phyloP scores from a whole-genome alignment of 64 coral and sea anemone species.

The Montipora capricornis region DNA sequence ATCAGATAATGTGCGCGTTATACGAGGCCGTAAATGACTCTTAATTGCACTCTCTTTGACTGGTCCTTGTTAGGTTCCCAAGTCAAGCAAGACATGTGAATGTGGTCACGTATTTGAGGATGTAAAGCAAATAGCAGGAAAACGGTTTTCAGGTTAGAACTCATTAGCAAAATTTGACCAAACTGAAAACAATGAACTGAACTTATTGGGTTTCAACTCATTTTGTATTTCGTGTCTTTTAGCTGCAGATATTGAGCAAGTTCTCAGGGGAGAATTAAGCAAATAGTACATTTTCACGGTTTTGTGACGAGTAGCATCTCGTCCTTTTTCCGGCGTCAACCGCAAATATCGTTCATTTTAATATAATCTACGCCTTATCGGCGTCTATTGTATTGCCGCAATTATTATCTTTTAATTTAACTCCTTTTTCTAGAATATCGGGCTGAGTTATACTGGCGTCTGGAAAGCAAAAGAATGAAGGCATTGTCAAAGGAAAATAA shows the following conservation, averaged over 20 bases:
- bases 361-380: too few relatives aligned
- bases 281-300: too few relatives aligned
- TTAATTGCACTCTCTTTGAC: background rate
- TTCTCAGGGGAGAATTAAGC: too few relatives aligned
- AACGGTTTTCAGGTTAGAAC: constrained; percentile 42
- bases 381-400: background rate
- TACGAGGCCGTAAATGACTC: too few relatives aligned
- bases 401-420: background rate
- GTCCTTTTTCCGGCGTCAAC: too few relatives aligned
- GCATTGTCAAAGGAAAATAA: constrained; percentile 37
- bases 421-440: constrained; percentile 20
- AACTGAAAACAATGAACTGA: too few relatives aligned
- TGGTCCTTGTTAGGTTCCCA: background rate
- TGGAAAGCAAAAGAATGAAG: constrained; percentile 46
- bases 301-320: too few relatives aligned
- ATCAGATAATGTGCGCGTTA: too few relatives aligned
- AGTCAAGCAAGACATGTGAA: constrained; percentile 32
- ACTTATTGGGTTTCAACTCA: too few relatives aligned
- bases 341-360: too few relatives aligned
- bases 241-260: too few relatives aligned
- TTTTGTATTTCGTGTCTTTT: too few relatives aligned
- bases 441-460: constrained; percentile 33
- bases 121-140: constrained; percentile 41
- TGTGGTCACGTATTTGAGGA: constrained; percentile 51
- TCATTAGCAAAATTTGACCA: background rate